phyloP scores from a whole-genome alignment of 1,140 invertebrate species.

The Kradibia gibbosae region DNA sequence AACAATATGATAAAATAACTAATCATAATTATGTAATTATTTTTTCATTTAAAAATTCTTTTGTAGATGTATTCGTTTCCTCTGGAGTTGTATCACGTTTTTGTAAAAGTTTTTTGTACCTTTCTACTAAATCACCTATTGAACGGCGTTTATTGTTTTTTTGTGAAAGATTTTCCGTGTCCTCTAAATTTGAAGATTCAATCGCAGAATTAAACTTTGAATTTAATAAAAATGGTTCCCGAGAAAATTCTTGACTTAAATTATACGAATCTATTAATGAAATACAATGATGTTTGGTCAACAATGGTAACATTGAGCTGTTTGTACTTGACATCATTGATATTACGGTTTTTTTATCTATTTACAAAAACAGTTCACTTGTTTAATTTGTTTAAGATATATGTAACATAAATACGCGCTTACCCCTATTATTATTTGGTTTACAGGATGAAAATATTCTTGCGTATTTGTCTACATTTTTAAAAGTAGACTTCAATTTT shows the following conservation, averaged over 20 bases:
- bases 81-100: slow-evolving; percentile 39
- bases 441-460: slow-evolving; percentile 55
- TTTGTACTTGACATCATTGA: slow-evolving; percentile 41
- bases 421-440: slow-evolving; percentile 48
- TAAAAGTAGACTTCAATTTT: slow-evolving; percentile 42
- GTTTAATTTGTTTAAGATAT: background rate
- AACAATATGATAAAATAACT: slow-evolving; percentile 48
- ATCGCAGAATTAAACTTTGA: slow-evolving; percentile 33
- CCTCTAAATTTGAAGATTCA: background rate
- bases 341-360: slow-evolving; percentile 41
- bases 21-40: slow-evolving; percentile 21
- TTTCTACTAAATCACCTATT: slow-evolving; percentile 64
- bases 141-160: slow-evolving; percentile 53
- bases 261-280: slow-evolving; percentile 38
- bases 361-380: slow-evolving; percentile 13
- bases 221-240: slow-evolving; percentile 43
- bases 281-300: slow-evolving; percentile 33
- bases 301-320: slow-evolving; percentile 35
- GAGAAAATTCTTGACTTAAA: slow-evolving; percentile 41
- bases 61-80: background rate
- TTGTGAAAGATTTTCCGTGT: slow-evolving; percentile 26
- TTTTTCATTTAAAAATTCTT: slow-evolving; percentile 27
- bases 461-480: slow-evolving; percentile 57
- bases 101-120: slow-evolving; percentile 61
- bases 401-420: background rate